Base-by-base conservation (phyloP, 2,888 invertebrate species). In the Dugesia japonica region DNA sequence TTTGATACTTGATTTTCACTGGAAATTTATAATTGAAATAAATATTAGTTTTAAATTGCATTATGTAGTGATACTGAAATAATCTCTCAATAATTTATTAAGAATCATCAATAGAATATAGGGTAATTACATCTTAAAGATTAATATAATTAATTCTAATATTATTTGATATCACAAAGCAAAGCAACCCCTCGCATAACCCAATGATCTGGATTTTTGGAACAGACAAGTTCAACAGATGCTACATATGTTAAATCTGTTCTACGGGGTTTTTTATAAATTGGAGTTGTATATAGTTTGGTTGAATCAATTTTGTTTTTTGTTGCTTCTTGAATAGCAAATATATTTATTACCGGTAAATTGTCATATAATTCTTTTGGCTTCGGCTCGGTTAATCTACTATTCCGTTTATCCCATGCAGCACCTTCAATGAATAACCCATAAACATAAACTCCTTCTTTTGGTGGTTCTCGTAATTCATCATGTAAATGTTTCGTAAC, bases 111-210 rank as follows among this genome's bases (percentile, higher is more conserved):
- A n/a, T n/a, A n/a, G n/a, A n/a, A n/a, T n/a, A n/a, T n/a, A n/a
- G n/a, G n/a, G n/a, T n/a, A n/a, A n/a, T n/a, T n/a, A n/a, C n/a
- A n/a, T n/a, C n/a, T n/a, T n/a, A n/a, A n/a, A n/a, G n/a, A n/a
- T n/a, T n/a, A n/a, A n/a, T n/a, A 71, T 71, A 23, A 26, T 13
- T 71, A n/a, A 71, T 15, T 26, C 71, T 71, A 13, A 23, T 74
- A 20, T 42, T 78, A 95, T 86, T 95, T 95, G 80, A 93, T 94
- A 86, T 95, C 95, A 85, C 94, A 95, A 76, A 95, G 87, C 17
- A 95, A 86, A 0, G 93, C 95, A n/a, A 95, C 94, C 1, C 94
- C 94, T 80, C 95, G 87, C 75, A 95, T 86, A 0, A 92, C 91
- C 95, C 95, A 95, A 85, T 94, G 94, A 77, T 92, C 88, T 0